Percentiles rank a stretch among this genome's conserved stretches.
Evolutionary conservation across 2,888 invertebrate genomes (phyloP).

Genomic region (Troglohyphantes excavatus): DNA sequence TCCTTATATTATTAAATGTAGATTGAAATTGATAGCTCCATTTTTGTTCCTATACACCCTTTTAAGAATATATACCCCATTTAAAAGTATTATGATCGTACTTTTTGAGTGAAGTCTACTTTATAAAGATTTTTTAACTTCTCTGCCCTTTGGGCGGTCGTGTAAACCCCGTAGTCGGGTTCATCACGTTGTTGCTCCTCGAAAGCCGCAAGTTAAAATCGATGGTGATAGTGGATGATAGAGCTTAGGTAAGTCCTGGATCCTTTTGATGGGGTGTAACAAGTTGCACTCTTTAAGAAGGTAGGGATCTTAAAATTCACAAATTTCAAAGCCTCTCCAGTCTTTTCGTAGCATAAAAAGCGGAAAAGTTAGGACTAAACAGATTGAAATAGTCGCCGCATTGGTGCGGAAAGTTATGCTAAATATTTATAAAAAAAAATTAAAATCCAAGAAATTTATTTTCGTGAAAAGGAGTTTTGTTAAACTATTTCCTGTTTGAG

Average conservation of each 20-base stretch:
- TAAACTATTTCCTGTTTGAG: too few species aligned
- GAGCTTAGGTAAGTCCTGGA: conserved; percentile 53
- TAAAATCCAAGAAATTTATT: too few species aligned
- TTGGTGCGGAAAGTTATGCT: not conserved
- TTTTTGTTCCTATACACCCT: conserved; percentile 10
- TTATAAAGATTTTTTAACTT: conserved; percentile 45
- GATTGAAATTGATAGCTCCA: conserved; percentile 21
- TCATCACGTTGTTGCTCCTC: conserved; percentile 68
- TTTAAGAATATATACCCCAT: conserved; percentile 11
- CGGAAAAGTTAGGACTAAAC: conserved; percentile 40
- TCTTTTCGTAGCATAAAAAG: not conserved
- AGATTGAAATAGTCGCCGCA: conserved; percentile 4
- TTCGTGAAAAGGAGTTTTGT: too few species aligned
- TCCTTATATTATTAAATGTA: conserved; percentile 39
- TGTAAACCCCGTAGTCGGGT: conserved; percentile 78
- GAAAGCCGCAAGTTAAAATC: conserved; percentile 70
- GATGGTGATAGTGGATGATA: conserved; percentile 52
- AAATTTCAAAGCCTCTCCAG: not conserved
- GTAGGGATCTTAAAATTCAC: not conserved
- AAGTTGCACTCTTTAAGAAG: conserved; percentile 33
- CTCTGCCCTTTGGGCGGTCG: conserved; percentile 75
- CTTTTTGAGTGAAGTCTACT: conserved; percentile 20
- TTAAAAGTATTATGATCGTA: not conserved
- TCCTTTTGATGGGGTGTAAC: conserved; percentile 35
- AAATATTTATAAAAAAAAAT: too few species aligned